Evolutionary conservation across 2,113 vertebrate genomes (phyloP), one percentile per base, ranked within the genome.

Genomic region (Pseudorectes ferrugineus): DNA sequence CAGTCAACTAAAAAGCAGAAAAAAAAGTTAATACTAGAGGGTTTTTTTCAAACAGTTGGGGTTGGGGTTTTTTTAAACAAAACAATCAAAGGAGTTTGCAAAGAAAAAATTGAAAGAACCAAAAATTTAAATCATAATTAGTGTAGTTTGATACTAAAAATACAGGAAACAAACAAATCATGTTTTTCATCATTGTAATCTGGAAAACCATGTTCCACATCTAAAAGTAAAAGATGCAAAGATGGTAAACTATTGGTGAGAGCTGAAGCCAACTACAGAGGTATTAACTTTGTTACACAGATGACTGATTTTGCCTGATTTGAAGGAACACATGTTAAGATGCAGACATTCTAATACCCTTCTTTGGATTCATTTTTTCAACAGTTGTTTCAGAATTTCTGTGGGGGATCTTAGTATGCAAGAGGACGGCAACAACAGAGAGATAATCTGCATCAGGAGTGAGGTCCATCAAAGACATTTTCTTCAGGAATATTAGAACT

Each of bases 361-460:
- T 18, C 23, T 79, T 48, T 55, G 35, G 16, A 72, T 80, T 21
- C 8, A 29, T 46, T 14, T 54, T 33, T 54, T 29, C 1, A 5
- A 62, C 22, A 48, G 22, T 10, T 68, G 33, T 51, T 71, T 3
- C 3, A 38, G 6, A 38, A 46, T 71, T 85, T 70, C 25, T 78
- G 28, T 36, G 17, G 2, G 5, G 8, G 2, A 48, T 73, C 12
- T 74, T 61, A n/a, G 5, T 36, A 22, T 16, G 6, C 12, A 55
- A 63, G 6, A 26, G 1, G 6, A 35, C 1, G 0, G 3, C 43
- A 68, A 38, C 3, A 55, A 38, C 8, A 59, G 18, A 28, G 9
- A 28, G 26, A 38, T 63, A 55, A 33, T 63, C 29, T 88, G 17
- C 12, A 7, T 63, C 8, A 63, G 11, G 25, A 3, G 5, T 11